Conservation (phyloP, 2,797 vertebrate genomes). For the Columba guinea region DNA sequence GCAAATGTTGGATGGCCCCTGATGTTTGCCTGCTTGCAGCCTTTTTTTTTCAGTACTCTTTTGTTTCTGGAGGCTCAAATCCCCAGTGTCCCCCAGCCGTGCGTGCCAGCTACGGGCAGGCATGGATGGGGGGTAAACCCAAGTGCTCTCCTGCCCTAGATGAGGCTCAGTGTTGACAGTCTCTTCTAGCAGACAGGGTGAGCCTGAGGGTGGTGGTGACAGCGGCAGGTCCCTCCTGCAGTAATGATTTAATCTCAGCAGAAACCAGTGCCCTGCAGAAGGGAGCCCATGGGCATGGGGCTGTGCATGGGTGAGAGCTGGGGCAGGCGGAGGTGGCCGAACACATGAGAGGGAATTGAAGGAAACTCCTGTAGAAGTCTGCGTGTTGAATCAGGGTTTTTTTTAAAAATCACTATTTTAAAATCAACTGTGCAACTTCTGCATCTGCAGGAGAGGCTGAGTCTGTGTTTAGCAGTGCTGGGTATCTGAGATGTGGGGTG, state of each 20-base stretch:
- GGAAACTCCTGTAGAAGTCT: not conserved
- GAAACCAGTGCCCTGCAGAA: not conserved
- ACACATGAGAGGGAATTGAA: accelerated
- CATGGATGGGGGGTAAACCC: not conserved
- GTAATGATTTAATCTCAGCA: not conserved
- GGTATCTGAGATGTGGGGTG: not conserved
- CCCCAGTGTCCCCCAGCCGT: accelerated
- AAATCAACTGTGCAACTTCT: not conserved
- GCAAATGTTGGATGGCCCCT: not conserved
- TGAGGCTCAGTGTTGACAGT: not conserved
- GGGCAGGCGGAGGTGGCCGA: not conserved
- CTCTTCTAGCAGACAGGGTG: not conserved
- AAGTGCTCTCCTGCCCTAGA: not conserved
- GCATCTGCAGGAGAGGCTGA: not conserved
- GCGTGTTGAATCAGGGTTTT: not conserved
- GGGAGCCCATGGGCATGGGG: not conserved
- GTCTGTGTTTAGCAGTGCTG: not conserved
- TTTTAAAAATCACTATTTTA: not conserved
- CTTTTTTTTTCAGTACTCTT: not conserved
- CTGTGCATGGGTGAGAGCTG: not conserved
- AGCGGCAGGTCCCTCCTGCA: not conserved
- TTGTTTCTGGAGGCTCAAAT: not conserved
- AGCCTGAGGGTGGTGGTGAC: not conserved
- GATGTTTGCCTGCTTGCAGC: not conserved
- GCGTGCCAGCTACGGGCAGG: not conserved